A percentile compares a stretch with the other conserved stretches of the same genome.
These are phyloP conservation scores for Tubulanus polymorphus DNA, from an alignment of 2,888 invertebrate genomes.

Conservation along the genomic window DNA sequence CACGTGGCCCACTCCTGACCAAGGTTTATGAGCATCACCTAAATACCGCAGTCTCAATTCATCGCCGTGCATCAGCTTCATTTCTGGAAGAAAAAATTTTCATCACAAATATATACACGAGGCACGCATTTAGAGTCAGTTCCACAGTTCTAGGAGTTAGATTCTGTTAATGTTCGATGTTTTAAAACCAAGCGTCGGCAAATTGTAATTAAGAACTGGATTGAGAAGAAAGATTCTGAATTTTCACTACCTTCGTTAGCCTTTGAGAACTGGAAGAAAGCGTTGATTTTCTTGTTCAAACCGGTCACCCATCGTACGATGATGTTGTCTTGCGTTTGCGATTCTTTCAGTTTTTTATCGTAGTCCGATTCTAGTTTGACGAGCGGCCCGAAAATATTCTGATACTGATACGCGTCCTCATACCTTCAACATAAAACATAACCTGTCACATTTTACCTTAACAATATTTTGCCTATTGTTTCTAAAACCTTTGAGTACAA, in stretches of 20 bases:
- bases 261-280: conserved; percentile 94
- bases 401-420: conserved; percentile 98
- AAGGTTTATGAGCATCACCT: conserved; percentile 87
- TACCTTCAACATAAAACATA: conserved; percentile 71
- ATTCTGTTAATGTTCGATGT: too few relatives aligned
- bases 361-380: conserved; percentile 98
- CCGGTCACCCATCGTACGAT: conserved; percentile 99
- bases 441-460: not conserved
- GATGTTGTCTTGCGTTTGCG: conserved; percentile 96
- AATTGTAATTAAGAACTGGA: too few relatives aligned
- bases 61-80: conserved; percentile 99
- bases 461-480: not conserved
- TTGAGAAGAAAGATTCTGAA: conserved; percentile 10
- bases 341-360: conserved; percentile 94
- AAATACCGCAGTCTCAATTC: conserved; percentile 85
- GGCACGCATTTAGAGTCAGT: too few relatives aligned
- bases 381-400: conserved; percentile 94
- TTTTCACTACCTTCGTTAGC: conserved; percentile 72
- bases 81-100: conserved; percentile 65
- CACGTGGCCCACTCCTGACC: conserved; percentile 98
- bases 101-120: too few relatives aligned
- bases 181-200: too few relatives aligned
- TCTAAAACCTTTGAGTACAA: not conserved
- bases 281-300: conserved; percentile 94
- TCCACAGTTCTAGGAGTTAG: too few relatives aligned